Conservation (phyloP, 2,113 vertebrate species). For the Proterorhinus semilunaris region DNA sequence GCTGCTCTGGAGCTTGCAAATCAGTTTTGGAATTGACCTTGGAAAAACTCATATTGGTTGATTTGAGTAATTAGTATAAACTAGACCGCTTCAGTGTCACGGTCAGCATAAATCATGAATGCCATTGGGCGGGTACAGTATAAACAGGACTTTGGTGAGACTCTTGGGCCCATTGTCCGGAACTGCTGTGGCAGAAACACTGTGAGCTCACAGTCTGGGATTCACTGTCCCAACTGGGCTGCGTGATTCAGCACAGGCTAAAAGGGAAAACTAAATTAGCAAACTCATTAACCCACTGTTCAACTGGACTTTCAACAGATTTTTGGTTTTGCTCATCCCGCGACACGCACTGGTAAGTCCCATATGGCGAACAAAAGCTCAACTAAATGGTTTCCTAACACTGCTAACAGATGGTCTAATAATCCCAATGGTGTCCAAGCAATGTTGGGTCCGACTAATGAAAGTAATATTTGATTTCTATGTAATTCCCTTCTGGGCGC, state of each 20-base stretch:
- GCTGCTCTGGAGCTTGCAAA: too few species aligned
- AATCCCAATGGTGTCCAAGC: conserved; percentile 1
- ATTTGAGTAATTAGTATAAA: not conserved
- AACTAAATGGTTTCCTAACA: conserved; percentile 59
- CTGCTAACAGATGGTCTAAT: conserved; percentile 36
- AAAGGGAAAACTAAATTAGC: conserved; percentile 15
- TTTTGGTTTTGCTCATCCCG: conserved; percentile 74
- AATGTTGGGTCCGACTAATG: not conserved
- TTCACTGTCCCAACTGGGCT: conserved; percentile 21
- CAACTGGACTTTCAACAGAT: conserved; percentile 87
- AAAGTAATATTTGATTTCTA: conserved; percentile 2
- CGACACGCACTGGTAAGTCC: conserved; percentile 60
- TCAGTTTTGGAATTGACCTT: too few species aligned
- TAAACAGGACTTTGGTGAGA: conserved; percentile 44
- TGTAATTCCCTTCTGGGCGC: not conserved
- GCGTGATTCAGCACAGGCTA: conserved; percentile 24
- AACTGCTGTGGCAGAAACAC: conserved; percentile 69
- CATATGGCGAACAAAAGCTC: conserved; percentile 48
- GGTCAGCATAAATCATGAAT: conserved; percentile 16
- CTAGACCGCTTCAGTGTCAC: not conserved
- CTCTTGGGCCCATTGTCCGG: conserved; percentile 59
- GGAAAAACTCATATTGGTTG: too few species aligned
- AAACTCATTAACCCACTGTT: conserved; percentile 65
- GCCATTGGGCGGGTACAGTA: conserved; percentile 38
- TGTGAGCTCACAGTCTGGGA: conserved; percentile 50